These are phyloP conservation scores for Sitta europaea DNA, from an alignment of 2,113 vertebrate species.

Conservation along the genomic window DNA sequence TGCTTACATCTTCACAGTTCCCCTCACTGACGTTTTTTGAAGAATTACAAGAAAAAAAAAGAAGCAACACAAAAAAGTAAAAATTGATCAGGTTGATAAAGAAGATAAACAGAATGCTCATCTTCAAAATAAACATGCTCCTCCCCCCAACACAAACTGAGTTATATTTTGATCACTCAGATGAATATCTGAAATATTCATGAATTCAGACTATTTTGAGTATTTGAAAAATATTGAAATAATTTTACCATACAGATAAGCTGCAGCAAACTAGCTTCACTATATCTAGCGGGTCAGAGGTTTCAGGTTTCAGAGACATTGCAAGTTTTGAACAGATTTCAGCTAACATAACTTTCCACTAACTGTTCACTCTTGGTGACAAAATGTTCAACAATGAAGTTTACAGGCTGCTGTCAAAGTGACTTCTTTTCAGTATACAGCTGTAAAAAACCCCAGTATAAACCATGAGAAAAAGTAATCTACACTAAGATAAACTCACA, in stretches of 20 bases:
- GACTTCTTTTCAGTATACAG: neutral
- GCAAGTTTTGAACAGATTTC: neutral
- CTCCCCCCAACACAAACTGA: neutral
- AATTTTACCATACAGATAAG: neutral
- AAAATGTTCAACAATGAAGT: neutral
- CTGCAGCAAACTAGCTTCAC: neutral
- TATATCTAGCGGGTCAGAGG: neutral
- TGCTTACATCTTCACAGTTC: neutral
- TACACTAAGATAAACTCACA: neutral
- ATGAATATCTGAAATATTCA: neutral
- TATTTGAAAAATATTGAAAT: neutral
- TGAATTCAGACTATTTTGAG: accelerated
- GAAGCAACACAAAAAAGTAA: neutral
- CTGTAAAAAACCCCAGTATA: neutral
- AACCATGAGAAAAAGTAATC: neutral
- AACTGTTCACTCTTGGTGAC: neutral
- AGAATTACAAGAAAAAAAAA: neutral
- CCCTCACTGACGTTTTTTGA: neutral
- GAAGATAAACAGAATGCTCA: neutral
- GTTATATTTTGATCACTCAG: neutral
- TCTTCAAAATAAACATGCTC: neutral
- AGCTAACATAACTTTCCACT: neutral
- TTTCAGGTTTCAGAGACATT: neutral
- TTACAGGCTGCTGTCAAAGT: neutral
- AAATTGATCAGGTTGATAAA: neutral